Conservation (phyloP, 2,888 invertebrate genomes). For the Linnaemya tessellans region DNA sequence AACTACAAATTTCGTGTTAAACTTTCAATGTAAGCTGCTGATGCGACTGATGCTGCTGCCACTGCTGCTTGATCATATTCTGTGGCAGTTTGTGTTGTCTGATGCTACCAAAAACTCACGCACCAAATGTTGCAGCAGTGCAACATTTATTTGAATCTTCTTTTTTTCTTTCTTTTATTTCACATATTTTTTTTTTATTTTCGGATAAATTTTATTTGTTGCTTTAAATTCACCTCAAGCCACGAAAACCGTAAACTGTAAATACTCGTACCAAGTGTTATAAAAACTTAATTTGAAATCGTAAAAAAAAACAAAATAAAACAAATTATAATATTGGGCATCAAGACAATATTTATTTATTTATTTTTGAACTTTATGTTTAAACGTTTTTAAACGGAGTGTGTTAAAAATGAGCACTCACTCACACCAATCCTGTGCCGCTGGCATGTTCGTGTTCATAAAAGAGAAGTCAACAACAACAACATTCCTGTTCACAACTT, state of each 20-base stretch:
- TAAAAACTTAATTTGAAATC: slow-evolving; percentile 65
- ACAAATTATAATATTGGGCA: slow-evolving; percentile 54
- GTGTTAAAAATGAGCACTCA: slow-evolving; percentile 57
- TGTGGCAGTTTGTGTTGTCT: not conserved
- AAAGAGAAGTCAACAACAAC: not conserved
- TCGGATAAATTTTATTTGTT: not conserved
- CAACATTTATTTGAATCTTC: slow-evolving; percentile 45
- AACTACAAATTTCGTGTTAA: slow-evolving; percentile 72
- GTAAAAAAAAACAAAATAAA: slow-evolving; percentile 58
- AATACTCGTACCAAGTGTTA: slow-evolving; percentile 51
- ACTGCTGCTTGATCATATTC: not conserved
- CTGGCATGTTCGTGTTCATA: not conserved
- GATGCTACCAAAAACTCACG: slow-evolving; percentile 50
- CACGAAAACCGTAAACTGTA: slow-evolving; percentile 22
- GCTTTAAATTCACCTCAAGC: slow-evolving; percentile 53
- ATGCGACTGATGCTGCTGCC: slow-evolving; percentile 25
- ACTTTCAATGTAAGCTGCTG: slow-evolving; percentile 62
- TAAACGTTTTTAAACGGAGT: slow-evolving; percentile 50
- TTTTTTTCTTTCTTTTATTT: not conserved
- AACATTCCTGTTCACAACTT: slow-evolving; percentile 3
- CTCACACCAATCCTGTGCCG: slow-evolving; percentile 42
- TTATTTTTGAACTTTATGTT: slow-evolving; percentile 48
- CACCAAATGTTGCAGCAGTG: slow-evolving; percentile 34
- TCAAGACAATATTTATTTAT: slow-evolving; percentile 50
- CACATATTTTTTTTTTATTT: not conserved